These are phyloP conservation scores for Eunapius fragilis DNA, from an alignment of 37 sponge, comb jelly and placozoan genomes.

Conservation along the genomic window DNA sequence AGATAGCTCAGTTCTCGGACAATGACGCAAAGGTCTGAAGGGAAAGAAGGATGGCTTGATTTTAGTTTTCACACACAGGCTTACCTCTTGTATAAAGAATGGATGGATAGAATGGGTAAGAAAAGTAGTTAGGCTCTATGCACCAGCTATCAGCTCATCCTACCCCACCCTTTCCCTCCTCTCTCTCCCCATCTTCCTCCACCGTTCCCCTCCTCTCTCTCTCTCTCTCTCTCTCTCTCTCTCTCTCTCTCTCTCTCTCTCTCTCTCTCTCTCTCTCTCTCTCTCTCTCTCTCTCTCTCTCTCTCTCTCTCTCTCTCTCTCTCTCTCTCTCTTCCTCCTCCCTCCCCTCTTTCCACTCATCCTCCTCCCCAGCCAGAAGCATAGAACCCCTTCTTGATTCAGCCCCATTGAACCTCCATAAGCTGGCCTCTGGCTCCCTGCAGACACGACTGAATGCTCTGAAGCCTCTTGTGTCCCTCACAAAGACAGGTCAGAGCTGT, in stretches of 20 bases:
- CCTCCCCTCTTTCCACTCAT: too few relatives aligned
- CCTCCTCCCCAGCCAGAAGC: constrained; percentile 46
- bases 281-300: too few relatives aligned
- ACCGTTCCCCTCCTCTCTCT: too few relatives aligned
- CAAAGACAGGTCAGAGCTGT: constrained; percentile 32
- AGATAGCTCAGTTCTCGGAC: constrained; percentile 91
- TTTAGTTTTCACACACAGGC: constrained; percentile 13
- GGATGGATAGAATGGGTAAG: constrained; percentile 70
- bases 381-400: constrained; percentile 74
- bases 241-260: too few relatives aligned
- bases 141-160: background rate
- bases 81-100: constrained; percentile 61
- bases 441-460: constrained; percentile 10
- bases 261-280: too few relatives aligned
- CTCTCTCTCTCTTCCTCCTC: too few relatives aligned
- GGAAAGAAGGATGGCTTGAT: too few relatives aligned
- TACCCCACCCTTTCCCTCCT: too few relatives aligned
- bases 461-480: constrained; percentile 29
- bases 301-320: too few relatives aligned
- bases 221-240: too few relatives aligned
- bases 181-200: too few relatives aligned
- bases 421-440: constrained; percentile 12
- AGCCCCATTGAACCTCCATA: constrained; percentile 58
- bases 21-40: constrained; percentile 91
- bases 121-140: background rate